Evolutionary conservation across 2,113 vertebrate genomes (phyloP).

Genomic region (Bostrychus sinensis): DNA sequence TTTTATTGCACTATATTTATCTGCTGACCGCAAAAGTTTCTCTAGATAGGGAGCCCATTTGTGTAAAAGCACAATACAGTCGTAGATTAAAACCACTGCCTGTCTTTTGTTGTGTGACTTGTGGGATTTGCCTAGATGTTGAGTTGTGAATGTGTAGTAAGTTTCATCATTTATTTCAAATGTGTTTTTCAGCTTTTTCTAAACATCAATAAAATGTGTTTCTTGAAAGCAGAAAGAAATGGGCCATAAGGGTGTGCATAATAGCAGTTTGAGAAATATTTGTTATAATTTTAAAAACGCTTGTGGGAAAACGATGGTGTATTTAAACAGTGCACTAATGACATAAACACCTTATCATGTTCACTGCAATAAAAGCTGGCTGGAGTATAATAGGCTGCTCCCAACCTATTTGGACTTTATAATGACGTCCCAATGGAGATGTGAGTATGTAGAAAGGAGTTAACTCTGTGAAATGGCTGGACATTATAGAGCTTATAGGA

Average conservation of each 20-base stretch:
- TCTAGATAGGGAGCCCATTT: slow-evolving; percentile 18
- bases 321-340: slow-evolving; percentile 32
- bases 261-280: slow-evolving; percentile 19
- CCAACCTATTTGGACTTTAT: slow-evolving; percentile 66
- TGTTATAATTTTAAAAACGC: slow-evolving; percentile 6
- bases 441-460: slow-evolving; percentile 35
- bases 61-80: slow-evolving; percentile 10
- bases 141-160: not conserved
- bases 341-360: slow-evolving; percentile 39
- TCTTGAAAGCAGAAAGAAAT: slow-evolving; percentile 7
- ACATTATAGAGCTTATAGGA: slow-evolving; percentile 30
- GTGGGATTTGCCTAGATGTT: slow-evolving; percentile 13
- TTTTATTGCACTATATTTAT: slow-evolving; percentile 35
- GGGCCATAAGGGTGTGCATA: slow-evolving; percentile 2
- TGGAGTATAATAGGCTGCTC: slow-evolving; percentile 41
- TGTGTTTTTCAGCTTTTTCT: not conserved
- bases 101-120: slow-evolving; percentile 20
- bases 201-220: not conserved
- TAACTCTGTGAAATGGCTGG: slow-evolving; percentile 42
- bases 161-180: slow-evolving; percentile 18
- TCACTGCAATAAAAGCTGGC: slow-evolving; percentile 33
- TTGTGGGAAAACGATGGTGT: not conserved
- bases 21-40: slow-evolving; percentile 36
- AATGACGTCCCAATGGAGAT: slow-evolving; percentile 63
- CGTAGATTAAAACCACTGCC: not conserved